Evolutionary conservation across 2,797 vertebrate genomes (phyloP), one percentile per base, ranked within the genome.

Genomic region (Arvicola amphibius): DNA sequence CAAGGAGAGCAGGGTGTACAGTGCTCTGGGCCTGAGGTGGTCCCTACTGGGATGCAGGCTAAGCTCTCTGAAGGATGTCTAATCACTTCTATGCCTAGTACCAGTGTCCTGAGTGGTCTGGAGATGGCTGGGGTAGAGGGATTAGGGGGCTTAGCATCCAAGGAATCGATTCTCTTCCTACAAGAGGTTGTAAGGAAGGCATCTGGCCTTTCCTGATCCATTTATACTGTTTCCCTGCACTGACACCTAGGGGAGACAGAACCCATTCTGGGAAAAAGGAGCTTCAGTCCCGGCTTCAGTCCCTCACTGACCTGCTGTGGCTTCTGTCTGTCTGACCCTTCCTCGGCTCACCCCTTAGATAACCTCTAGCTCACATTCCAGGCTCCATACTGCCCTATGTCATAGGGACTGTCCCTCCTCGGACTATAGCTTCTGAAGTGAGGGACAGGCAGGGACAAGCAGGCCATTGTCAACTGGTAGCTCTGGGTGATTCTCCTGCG

Each of bases 151-250:
- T 94, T 78, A 91, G 91, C 17, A 91, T 69, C 51, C 29, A 76
- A 92, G 53, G 73, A 91, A 78, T 37, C 78, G 74, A 87, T 88
- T 96, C 34, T 94, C 63, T 43, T 79, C 84, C 25, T 34, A 94
- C 78, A 79, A 86, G 73, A 95, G 48, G 51, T n/a, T 74, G 27
- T 67, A 27, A 43, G 10, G 71, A 94, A 48, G 37, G 80, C n/a
- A 43, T 80, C 40, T 69, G 76, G 79, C 51, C 77, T 94, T 19
- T 61, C 37, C 3, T 46, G 76, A 84, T 83, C 32, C 74, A 5
- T 90, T 67, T 73, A 2, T 16, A 27, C 65, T 43, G 4, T 37
- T 25, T 78, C 11, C 85, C 23, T 37, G 43, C 21, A 2, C 32
- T 59, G 43, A 74, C 29, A 48, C 19, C 84, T 84, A 6, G 4